Evolutionary conservation across 2,113 vertebrate genomes (phyloP), one percentile per base, ranked within the genome.

Genomic region (Psilopogon haemacephalus): DNA sequence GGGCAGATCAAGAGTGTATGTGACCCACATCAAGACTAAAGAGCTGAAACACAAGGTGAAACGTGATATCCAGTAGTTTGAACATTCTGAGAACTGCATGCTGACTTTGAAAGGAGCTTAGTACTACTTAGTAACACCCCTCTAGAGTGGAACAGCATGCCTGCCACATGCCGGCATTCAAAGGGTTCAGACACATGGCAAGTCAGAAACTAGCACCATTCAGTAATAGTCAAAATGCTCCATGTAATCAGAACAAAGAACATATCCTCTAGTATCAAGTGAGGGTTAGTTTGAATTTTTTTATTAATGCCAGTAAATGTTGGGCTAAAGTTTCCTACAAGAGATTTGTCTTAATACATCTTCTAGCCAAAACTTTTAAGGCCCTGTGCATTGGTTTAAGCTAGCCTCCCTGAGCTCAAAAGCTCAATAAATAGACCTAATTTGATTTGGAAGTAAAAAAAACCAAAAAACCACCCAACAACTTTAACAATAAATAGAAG

Each of bases 41-140:
- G 74, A 73, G 68, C 76, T 93, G 76, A 55, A 55, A 55, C 27
- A 54, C 28, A 15, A 54, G 52, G 38, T 89, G 74, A 96, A 92
- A 84, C 1, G 5, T 60, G 19, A 33, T 70, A 86, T 85, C 70
- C 88, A 88, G 40, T 12, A 75, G 59, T 83, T 8, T 32, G 55
- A 94, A 84, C 59, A 79, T 65, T 40, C 35, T 89, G 60, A 79
- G 71, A 96, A 82, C 50, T 74, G 56, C 28, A 94, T 8, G 7
- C 40, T 76, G 71, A 87, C 87, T 75, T 40, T 76, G 72, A 71
- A 71, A 64, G 16, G 11, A 65, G 32, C 42, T 71, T 83, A n/a
- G 18, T 37, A 94, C 93, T 83, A 91, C 88, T 55, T 23, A 87
- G 69, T 72, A 77, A 85, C 71, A 91, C 74, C 73, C 52, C 50